Conservation (phyloP, 2,113 vertebrate species). For the Cervus canadensis region DNA sequence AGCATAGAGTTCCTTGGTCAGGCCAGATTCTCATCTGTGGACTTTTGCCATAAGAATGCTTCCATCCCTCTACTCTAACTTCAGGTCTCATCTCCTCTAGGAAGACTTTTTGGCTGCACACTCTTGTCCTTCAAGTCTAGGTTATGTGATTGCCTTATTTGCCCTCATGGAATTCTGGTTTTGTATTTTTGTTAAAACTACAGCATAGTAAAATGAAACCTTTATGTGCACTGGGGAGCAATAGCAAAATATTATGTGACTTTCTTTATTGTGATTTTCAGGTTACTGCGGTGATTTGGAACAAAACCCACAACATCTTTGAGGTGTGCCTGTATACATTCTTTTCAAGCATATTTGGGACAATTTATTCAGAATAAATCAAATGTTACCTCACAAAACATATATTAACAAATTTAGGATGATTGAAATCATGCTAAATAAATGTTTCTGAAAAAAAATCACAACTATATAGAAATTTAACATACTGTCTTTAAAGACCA, state of each 20-base stretch:
- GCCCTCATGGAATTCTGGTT: neutral
- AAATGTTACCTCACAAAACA: neutral
- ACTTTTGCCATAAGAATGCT: neutral
- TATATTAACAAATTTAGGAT: neutral
- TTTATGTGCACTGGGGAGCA: neutral
- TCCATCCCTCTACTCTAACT: neutral
- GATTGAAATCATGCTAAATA: neutral
- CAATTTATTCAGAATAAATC: neutral
- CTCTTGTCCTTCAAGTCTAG: neutral
- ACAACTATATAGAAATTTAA: neutral
- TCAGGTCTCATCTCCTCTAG: neutral
- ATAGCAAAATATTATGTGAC: neutral
- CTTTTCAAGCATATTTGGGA: neutral
- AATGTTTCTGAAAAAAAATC: neutral
- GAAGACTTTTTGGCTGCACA: neutral
- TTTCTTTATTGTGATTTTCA: neutral
- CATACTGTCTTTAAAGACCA: neutral
- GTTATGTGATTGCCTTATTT: neutral
- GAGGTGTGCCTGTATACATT: neutral
- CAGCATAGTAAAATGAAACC: neutral
- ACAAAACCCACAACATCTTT: neutral
- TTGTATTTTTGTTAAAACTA: neutral
- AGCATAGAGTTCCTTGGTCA: neutral
- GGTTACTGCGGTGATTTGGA: neutral
- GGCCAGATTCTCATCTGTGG: neutral